Percentiles rank a stretch among this genome's conserved stretches.
These are phyloP conservation scores for Numida meleagris DNA, from an alignment of 2,113 vertebrate genomes.

Conservation along the genomic window DNA sequence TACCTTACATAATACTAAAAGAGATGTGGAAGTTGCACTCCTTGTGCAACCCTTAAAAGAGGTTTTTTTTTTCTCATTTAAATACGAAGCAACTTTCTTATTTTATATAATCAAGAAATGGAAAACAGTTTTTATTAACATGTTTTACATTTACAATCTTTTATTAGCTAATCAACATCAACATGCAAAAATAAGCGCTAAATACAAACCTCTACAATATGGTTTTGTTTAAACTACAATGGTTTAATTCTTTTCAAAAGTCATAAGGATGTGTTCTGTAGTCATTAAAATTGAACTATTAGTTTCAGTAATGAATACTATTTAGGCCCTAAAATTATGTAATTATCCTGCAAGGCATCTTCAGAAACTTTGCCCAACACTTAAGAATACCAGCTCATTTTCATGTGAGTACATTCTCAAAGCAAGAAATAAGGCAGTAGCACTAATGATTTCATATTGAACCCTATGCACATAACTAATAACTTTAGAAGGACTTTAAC, in stretches of 20 bases:
- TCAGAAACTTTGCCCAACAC: conserved; percentile 75
- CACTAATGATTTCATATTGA: conserved; percentile 74
- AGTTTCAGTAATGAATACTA: conserved; percentile 71
- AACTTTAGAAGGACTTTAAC: conserved; percentile 76
- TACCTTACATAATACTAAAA: not conserved
- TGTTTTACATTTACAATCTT: conserved; percentile 88
- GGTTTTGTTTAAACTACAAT: conserved; percentile 75
- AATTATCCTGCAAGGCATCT: conserved; percentile 77
- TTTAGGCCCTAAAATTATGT: conserved; percentile 69
- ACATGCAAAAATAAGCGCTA: conserved; percentile 91
- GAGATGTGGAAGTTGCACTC: not conserved
- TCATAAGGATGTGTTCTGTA: conserved; percentile 65
- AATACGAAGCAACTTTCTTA: conserved; percentile 24
- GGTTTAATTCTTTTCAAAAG: conserved; percentile 63
- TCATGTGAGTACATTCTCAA: conserved; percentile 83
- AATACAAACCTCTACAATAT: conserved; percentile 84
- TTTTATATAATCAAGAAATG: conserved; percentile 72
- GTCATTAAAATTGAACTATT: conserved; percentile 72
- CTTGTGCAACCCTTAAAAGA: not conserved
- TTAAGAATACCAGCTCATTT: conserved; percentile 74
- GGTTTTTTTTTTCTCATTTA: not conserved
- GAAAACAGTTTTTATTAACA: conserved; percentile 79
- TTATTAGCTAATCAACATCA: conserved; percentile 91
- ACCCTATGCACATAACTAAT: conserved; percentile 75
- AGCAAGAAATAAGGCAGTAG: conserved; percentile 82